Conservation (phyloP, 2,113 vertebrate genomes). For the Toxotes chatareus region DNA sequence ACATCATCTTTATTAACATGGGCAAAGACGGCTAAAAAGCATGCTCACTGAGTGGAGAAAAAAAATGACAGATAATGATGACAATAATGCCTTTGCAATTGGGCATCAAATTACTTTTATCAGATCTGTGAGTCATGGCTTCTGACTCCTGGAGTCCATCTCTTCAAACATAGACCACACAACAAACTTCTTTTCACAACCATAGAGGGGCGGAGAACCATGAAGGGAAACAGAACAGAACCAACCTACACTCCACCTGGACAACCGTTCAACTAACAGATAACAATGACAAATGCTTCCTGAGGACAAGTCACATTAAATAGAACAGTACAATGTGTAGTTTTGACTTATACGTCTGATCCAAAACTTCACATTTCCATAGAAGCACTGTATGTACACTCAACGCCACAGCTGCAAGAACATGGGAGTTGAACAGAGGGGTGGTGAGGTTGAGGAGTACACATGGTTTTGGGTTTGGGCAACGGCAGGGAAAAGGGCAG, state of each 20-base stretch:
- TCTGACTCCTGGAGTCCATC: slow-evolving; percentile 4
- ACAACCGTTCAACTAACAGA: slow-evolving; percentile 59
- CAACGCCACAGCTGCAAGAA: slow-evolving; percentile 61
- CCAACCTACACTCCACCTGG: slow-evolving; percentile 55
- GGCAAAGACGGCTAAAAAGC: slow-evolving; percentile 10
- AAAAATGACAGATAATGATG: slow-evolving; percentile 24
- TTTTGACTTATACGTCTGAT: slow-evolving; percentile 50
- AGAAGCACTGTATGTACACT: slow-evolving; percentile 59
- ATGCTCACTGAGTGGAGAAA: slow-evolving; percentile 31
- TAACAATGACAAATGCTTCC: slow-evolving; percentile 57
- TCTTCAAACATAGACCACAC: slow-evolving; percentile 48
- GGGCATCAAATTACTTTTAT: slow-evolving; percentile 19
- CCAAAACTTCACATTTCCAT: slow-evolving; percentile 73
- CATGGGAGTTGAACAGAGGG: slow-evolving; percentile 64
- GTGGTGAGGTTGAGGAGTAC: slow-evolving; percentile 59
- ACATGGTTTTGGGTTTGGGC: slow-evolving; percentile 58
- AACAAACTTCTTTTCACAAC: slow-evolving; percentile 49
- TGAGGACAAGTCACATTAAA: slow-evolving; percentile 57
- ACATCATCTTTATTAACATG: neutral
- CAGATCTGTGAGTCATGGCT: slow-evolving; percentile 13
- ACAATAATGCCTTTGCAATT: slow-evolving; percentile 6
- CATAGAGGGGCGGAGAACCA: slow-evolving; percentile 50
- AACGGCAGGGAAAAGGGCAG: slow-evolving; percentile 34
- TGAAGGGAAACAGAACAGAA: slow-evolving; percentile 56
- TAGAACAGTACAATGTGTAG: slow-evolving; percentile 63